phyloP scores from a whole-genome alignment of 2,888 invertebrate species.

The Agapostemon virescens region DNA sequence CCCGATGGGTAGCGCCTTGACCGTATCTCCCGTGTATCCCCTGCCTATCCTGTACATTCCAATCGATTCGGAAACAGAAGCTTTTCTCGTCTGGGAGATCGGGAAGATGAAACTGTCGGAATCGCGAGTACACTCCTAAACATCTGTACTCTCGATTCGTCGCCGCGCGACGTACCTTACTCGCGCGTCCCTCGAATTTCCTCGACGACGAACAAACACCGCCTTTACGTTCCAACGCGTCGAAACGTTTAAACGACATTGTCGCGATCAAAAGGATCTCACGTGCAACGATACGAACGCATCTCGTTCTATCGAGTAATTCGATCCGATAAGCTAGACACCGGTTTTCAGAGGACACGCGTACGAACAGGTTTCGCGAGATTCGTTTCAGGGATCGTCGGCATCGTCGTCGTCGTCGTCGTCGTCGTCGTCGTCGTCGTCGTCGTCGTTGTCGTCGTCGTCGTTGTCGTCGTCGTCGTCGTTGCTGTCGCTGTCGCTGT shows the following conservation, averaged over 20 bases:
- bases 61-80: constrained; percentile 1
- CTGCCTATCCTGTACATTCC: background rate
- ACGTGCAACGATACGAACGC: constrained; percentile 1
- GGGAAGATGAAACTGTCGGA: background rate
- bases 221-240: background rate
- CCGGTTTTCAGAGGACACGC: constrained; percentile 28
- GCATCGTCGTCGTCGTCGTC: background rate
- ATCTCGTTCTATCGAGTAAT: constrained; percentile 19
- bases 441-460: background rate
- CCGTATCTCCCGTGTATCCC: background rate
- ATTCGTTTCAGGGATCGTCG: constrained; percentile 14
- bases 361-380: constrained; percentile 41
- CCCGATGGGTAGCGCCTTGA: background rate
- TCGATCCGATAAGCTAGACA: constrained; percentile 13
- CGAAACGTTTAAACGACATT: background rate
- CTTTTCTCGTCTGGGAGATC: background rate
- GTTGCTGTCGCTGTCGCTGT: too few relatives aligned
- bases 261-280: background rate
- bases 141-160: background rate
- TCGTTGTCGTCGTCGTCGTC: too few relatives aligned
- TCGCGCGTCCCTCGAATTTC: constrained; percentile 2
- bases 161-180: constrained; percentile 5
- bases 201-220: background rate
- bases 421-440: background rate
- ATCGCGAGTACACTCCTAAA: background rate